Evolutionary conservation across 2,888 invertebrate species (phyloP).

Genomic region (Odontocerum albicorne): DNA sequence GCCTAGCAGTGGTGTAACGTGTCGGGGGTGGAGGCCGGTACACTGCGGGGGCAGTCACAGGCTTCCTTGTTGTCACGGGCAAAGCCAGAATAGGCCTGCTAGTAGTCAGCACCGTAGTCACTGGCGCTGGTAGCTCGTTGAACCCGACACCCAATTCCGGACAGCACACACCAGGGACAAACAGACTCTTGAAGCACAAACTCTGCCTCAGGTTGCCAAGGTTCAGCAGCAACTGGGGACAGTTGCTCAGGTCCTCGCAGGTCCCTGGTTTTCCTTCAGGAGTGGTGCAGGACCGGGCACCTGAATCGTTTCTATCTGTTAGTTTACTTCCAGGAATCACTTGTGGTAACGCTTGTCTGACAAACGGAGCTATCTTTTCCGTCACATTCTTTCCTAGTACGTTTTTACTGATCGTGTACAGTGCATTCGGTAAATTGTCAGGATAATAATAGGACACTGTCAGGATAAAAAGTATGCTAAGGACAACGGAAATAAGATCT

Average conservation of each 20-base stretch:
- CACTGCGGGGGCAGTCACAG: conserved; percentile 39
- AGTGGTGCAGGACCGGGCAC: conserved; percentile 72
- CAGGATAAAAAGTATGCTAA: no score
- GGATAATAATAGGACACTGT: no score
- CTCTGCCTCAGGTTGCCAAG: conserved; percentile 81
- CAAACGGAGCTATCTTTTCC: conserved; percentile 77
- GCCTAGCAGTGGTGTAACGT: conserved; percentile 44
- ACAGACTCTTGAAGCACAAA: conserved; percentile 87
- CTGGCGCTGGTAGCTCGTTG: conserved; percentile 44
- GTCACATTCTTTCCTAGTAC: conserved; percentile 75
- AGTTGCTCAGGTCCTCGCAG: conserved; percentile 87
- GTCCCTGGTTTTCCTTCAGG: conserved; percentile 78
- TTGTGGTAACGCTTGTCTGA: conserved; percentile 48
- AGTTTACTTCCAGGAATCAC: conserved; percentile 52
- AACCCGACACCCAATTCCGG: conserved; percentile 59
- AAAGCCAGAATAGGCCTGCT: conserved; percentile 51
- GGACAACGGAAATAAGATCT: no score
- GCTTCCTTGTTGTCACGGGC: conserved; percentile 45
- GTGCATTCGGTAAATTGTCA: conserved; percentile 70
- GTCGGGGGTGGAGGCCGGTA: conserved; percentile 39
- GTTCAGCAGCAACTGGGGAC: conserved; percentile 81
- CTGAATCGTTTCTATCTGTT: conserved; percentile 50
- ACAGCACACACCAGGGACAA: conserved; percentile 92
- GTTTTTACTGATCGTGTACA: conserved; percentile 80
- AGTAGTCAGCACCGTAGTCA: conserved; percentile 46